phyloP scores from a whole-genome alignment of 2,888 invertebrate species.

The Drosophila kambysellisi region DNA sequence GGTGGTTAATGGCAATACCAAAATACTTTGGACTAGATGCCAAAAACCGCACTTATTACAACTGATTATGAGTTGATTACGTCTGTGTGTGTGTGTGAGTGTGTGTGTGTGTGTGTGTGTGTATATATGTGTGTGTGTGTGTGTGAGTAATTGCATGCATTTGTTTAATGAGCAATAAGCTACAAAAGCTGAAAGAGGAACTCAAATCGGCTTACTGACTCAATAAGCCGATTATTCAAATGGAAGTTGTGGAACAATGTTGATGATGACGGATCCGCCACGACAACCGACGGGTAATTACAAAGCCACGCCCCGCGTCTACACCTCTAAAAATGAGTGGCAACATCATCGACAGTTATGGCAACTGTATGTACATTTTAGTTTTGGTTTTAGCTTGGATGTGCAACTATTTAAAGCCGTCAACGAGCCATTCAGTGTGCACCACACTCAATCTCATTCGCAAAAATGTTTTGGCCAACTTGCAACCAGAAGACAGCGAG shows the following conservation, averaged over 20 bases:
- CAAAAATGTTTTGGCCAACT: constrained; percentile 47
- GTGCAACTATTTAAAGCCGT: not conserved
- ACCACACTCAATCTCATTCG: constrained; percentile 57
- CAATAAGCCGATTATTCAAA: constrained; percentile 26
- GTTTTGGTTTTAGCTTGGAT: not conserved
- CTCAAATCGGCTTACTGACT: constrained; percentile 41
- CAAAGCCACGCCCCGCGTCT: not conserved
- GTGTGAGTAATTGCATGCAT: constrained; percentile 4
- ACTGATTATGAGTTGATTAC: constrained; percentile 58
- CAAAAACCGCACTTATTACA: constrained; percentile 52
- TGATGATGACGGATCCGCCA: not conserved
- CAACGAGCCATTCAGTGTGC: constrained; percentile 48
- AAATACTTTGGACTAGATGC: constrained; percentile 19
- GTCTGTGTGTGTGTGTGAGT: not conserved
- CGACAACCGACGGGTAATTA: not conserved
- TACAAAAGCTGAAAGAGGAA: constrained; percentile 15
- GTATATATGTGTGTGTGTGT: not conserved
- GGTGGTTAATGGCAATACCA: constrained; percentile 45
- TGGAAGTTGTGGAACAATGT: not conserved
- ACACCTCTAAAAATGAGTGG: not conserved
- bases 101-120: too few relatives aligned
- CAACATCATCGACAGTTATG: not conserved
- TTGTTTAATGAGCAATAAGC: constrained; percentile 34
- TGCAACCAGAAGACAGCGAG: constrained; percentile 43
- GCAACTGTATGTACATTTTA: not conserved